Percentiles rank a stretch among this genome's conserved stretches.
phyloP scores from a whole-genome alignment of 2,113 vertebrate genomes.

The Dendropsophus ebraccatus region DNA sequence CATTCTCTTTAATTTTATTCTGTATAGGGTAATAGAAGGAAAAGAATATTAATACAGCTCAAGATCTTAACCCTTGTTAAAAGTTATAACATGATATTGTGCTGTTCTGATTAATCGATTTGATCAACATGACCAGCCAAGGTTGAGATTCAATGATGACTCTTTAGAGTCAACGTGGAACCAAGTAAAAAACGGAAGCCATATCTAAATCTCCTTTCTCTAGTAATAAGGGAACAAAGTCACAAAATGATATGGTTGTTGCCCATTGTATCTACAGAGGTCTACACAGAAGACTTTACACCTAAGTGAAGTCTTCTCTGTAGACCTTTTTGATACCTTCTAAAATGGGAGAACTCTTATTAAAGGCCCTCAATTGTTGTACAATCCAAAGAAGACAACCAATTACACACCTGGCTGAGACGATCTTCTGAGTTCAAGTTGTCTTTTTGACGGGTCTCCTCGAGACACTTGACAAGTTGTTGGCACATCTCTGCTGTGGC shows the following conservation, averaged over 20 bases:
- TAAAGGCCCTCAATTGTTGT: not conserved
- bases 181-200: not conserved
- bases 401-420: conserved; percentile 12
- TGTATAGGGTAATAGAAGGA: not conserved
- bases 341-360: not conserved
- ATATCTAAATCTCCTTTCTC: too few relatives aligned
- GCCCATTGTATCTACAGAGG: too few relatives aligned
- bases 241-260: too few relatives aligned
- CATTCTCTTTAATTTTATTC: conserved; percentile 61
- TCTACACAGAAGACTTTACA: too few relatives aligned
- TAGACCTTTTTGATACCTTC: not conserved
- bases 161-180: not conserved
- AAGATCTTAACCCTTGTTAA: not conserved
- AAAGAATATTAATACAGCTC: not conserved
- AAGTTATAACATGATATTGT: not conserved
- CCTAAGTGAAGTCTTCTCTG: not conserved
- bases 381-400: not conserved
- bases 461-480: conserved; percentile 81
- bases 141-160: not conserved
- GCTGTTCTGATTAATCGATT: not conserved
- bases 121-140: too few relatives aligned
- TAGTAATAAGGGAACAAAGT: too few relatives aligned
- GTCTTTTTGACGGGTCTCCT: conserved; percentile 69
- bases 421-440: conserved; percentile 56
- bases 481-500: conserved; percentile 89